Evolutionary conservation across 1,140 invertebrate species (phyloP), one percentile per base, ranked within the genome.

Genomic region (Papilio polyxenes): DNA sequence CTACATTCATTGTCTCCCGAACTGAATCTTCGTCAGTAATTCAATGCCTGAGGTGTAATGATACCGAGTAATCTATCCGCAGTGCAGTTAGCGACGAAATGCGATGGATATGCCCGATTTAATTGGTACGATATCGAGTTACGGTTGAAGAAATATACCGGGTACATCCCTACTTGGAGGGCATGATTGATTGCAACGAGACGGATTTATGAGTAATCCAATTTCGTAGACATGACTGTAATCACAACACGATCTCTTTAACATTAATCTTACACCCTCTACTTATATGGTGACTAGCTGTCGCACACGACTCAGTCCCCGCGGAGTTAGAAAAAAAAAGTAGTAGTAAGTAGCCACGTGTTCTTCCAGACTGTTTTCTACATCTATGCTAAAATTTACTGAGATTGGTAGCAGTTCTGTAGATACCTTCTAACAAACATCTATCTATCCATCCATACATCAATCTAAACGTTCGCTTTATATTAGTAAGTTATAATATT

Each of bases 191-290:
- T 65, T 65, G 62, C 31, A 23, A 65, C 62, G 62, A 31, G 62
- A 65, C 62, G 62, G 23, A 65, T 31, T 65, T 65, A 65, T 65
- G 62, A 31, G 62, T 65, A 65, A 65, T 23, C 23, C 23, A 37
- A 31, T 65, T 65, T 65, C 10, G 62, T 65, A 65, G 20, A 65
- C 62, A 65, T 31, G 62, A 23, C 62, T 65, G 62, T 65, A 65
- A 65, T 65, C 62, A 65, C 23, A 31, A 65, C 62, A 31, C 62
- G 62, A 11, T 6, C 31, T 31, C 62, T 65, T 13, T 65, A 23
- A 31, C 11, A 65, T 31, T 65, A 65, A 23, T 65, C 62, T 65
- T 23, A 11, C 10, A 13, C 23, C 9, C 20, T 31, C 20, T 65
- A 65, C 23, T 65, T 65, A 65, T 65, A 11, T 62, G 23, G 23